Evolutionary conservation across 1,140 invertebrate genomes (phyloP).

Genomic region (Saxidomus purpurata): DNA sequence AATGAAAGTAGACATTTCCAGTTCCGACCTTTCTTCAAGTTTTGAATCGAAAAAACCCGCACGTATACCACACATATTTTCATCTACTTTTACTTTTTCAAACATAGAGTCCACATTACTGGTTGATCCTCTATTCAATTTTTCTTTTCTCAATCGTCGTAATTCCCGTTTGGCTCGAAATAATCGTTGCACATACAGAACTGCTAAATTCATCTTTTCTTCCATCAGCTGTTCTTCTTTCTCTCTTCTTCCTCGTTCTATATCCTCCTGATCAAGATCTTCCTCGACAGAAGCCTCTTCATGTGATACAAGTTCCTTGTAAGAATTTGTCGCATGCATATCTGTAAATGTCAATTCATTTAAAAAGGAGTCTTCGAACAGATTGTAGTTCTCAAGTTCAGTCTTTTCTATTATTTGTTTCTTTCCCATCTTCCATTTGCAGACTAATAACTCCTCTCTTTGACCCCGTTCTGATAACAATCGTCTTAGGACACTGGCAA

Average conservation of each 20-base stretch:
- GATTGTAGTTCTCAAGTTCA: not conserved
- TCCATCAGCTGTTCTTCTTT: constrained; percentile 56
- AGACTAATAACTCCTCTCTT: constrained; percentile 67
- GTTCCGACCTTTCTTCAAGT: constrained; percentile 12
- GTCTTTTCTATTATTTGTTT: constrained; percentile 8
- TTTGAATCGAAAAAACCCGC: constrained; percentile 46
- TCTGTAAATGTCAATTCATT: not conserved
- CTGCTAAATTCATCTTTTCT: constrained; percentile 55
- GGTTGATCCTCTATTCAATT: not conserved
- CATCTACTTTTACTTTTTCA: constrained; percentile 44
- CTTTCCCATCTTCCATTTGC: constrained; percentile 59
- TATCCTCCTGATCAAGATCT: constrained; percentile 68
- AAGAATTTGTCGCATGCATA: not conserved
- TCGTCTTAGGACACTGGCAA: constrained; percentile 57
- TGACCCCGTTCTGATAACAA: constrained; percentile 63
- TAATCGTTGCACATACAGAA: constrained; percentile 45
- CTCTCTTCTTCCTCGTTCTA: constrained; percentile 53
- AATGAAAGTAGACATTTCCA: not conserved
- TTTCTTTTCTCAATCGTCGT: constrained; percentile 32
- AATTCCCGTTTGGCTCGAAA: constrained; percentile 48
- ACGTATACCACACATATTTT: constrained; percentile 71
- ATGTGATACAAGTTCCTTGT: not conserved
- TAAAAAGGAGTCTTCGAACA: not conserved
- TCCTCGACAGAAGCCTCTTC: not conserved
- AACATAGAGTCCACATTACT: constrained; percentile 57